A percentile compares a stretch with the other conserved stretches of the same genome.
phyloP scores from a whole-genome alignment of 2,888 invertebrate genomes.

The Hirtodrosophila confusa region DNA sequence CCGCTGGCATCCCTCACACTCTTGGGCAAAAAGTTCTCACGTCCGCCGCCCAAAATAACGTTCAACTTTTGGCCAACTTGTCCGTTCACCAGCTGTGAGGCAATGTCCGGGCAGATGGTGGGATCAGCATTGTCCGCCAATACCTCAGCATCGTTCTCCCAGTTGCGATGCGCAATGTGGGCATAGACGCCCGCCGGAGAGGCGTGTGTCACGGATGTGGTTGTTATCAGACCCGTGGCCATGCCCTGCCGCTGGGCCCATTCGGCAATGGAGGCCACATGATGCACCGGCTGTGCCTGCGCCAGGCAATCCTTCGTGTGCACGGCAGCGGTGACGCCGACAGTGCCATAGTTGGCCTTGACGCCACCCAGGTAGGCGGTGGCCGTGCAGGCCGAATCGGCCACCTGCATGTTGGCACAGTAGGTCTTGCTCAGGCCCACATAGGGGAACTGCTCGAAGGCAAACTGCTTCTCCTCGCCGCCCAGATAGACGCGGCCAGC shows the following conservation, averaged over 20 bases:
- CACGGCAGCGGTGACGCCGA: conserved; percentile 90
- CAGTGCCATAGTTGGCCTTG: conserved; percentile 90
- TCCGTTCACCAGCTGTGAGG: conserved; percentile 88
- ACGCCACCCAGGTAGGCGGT: conserved; percentile 92
- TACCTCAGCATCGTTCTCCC: conserved; percentile 89
- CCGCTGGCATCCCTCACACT: conserved; percentile 85
- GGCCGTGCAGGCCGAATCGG: conserved; percentile 93
- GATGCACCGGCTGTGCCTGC: conserved; percentile 86
- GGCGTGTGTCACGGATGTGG: conserved; percentile 91
- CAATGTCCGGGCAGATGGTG: conserved; percentile 88
- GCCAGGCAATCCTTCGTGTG: conserved; percentile 87
- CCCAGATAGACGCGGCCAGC: conserved; percentile 91
- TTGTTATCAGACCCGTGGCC: conserved; percentile 89
- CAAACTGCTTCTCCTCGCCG: conserved; percentile 90
- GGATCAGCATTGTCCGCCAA: conserved; percentile 85
- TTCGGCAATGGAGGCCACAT: conserved; percentile 88
- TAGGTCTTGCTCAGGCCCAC: conserved; percentile 92
- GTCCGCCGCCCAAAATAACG: conserved; percentile 92
- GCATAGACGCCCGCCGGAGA: conserved; percentile 91
- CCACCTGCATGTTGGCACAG: conserved; percentile 91
- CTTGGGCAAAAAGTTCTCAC: conserved; percentile 87
- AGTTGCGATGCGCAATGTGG: conserved; percentile 88
- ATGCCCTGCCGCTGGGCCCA: conserved; percentile 89
- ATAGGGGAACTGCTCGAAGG: conserved; percentile 91
- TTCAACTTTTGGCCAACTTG: conserved; percentile 89